A percentile compares a stretch with the other conserved stretches of the same genome.
Conservation (phyloP, 1,140 invertebrate species). For the Caligus rogercresseyi region DNA sequence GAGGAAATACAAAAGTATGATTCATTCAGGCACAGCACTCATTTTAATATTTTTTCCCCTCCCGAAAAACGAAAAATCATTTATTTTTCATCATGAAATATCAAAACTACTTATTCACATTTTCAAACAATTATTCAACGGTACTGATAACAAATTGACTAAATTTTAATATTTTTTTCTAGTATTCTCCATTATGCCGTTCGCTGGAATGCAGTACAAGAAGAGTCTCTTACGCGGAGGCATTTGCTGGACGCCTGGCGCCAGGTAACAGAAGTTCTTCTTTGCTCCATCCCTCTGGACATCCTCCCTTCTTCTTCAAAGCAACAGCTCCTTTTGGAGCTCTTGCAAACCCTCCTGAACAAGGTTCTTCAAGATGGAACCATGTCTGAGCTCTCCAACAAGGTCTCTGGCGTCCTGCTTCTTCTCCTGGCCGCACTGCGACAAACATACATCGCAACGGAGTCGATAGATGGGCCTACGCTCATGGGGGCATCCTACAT, state of each 20-base stretch:
- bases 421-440: conserved; percentile 7
- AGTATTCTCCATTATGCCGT: conserved; percentile 17
- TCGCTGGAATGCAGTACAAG: conserved; percentile 12
- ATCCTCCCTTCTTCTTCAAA: background rate
- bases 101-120: too few species aligned
- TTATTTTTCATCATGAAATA: too few species aligned
- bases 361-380: conserved; percentile 13
- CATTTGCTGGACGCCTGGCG: conserved; percentile 17
- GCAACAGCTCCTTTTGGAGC: conserved; percentile 12
- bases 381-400: conserved; percentile 5
- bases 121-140: too few species aligned
- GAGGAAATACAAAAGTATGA: conserved; percentile 10
- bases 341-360: conserved; percentile 17
- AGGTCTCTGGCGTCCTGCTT: conserved; percentile 14
- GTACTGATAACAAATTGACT: too few species aligned
- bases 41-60: background rate
- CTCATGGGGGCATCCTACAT: conserved; percentile 4
- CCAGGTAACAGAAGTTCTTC: conserved; percentile 16
- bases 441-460: conserved; percentile 8
- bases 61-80: background rate
- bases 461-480: background rate
- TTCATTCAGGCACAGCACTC: background rate
- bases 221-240: background rate
- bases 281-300: conserved; percentile 6
- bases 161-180: too few species aligned